Percentiles rank a stretch among this genome's conserved stretches.
phyloP scores from a whole-genome alignment of 2,888 invertebrate genomes.

The Pseudanteris insignis region DNA sequence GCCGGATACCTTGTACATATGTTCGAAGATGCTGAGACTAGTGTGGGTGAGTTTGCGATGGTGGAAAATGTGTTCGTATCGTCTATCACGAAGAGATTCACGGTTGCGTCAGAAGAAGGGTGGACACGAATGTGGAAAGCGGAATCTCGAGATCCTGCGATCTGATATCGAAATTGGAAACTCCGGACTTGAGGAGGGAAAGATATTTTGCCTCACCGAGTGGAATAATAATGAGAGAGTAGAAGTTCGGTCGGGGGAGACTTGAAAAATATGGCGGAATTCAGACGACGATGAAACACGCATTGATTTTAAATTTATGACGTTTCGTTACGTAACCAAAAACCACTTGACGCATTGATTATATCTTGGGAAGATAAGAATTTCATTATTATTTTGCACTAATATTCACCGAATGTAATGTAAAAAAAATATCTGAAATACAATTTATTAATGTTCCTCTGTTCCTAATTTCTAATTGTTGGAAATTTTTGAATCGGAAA shows the following conservation, averaged over 20 bases:
- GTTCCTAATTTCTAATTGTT: too few species aligned
- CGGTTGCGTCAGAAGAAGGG: constrained; percentile 39
- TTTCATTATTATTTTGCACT: too few species aligned
- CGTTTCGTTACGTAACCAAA: too few species aligned
- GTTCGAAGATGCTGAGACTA: constrained; percentile 20
- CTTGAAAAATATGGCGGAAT: constrained; percentile 35
- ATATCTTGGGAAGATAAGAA: too few species aligned
- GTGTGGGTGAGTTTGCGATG: constrained; percentile 23
- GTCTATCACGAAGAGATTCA: constrained; percentile 41
- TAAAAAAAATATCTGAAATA: too few species aligned
- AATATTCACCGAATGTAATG: too few species aligned
- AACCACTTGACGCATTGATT: too few species aligned
- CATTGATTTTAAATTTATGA: constrained; percentile 39
- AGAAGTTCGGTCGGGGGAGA: constrained; percentile 24
- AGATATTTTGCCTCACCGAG: constrained; percentile 40
- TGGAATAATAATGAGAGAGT: constrained; percentile 42
- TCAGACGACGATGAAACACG: constrained; percentile 27
- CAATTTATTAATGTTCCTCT: too few species aligned
- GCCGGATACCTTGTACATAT: constrained; percentile 42
- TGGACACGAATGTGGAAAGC: constrained; percentile 42
- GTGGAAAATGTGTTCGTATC: constrained; percentile 33
- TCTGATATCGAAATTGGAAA: constrained; percentile 42
- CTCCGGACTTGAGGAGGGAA: constrained; percentile 41
- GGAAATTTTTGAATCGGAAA: too few species aligned
- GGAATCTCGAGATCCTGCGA: constrained; percentile 44